phyloP scores from a whole-genome alignment of 35 echinoderm and acorn worm species.

The Nesometra sesokonis region DNA sequence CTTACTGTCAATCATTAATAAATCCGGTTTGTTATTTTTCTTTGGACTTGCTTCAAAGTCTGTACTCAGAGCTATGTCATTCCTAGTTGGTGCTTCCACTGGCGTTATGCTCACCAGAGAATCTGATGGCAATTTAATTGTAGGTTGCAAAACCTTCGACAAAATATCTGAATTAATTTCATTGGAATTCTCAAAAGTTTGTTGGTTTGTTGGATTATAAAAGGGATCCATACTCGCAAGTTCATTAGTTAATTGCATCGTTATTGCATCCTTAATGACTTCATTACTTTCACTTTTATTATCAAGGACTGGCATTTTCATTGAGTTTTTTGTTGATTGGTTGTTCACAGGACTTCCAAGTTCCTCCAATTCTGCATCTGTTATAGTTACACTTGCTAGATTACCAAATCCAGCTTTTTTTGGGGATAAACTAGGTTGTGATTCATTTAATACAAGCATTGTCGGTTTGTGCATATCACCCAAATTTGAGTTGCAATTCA shows the following conservation, averaged over 20 bases:
- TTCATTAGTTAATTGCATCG: slow-evolving; percentile 40
- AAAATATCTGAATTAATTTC: neutral
- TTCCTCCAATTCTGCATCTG: slow-evolving; percentile 64
- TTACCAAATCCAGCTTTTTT: slow-evolving; percentile 55
- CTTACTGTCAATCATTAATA: neutral
- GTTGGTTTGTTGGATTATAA: neutral
- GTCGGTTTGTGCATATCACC: neutral
- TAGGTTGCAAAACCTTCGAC: neutral
- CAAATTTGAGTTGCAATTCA: neutral
- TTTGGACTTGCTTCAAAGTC: neutral
- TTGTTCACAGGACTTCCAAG: slow-evolving; percentile 14
- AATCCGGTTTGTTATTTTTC: neutral
- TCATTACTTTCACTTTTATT: neutral
- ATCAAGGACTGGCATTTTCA: neutral
- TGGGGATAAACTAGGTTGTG: neutral
- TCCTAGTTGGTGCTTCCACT: neutral
- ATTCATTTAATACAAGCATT: neutral
- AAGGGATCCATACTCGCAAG: slow-evolving; percentile 74
- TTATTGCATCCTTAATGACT: neutral
- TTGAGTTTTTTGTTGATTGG: neutral
- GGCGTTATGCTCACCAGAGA: neutral
- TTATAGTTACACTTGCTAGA: slow-evolving; percentile 45
- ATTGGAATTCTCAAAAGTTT: neutral
- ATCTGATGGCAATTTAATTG: neutral
- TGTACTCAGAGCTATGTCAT: neutral